A percentile compares a stretch with the other conserved stretches of the same genome.
These are phyloP conservation scores for Melanotaenia duboulayi DNA, from an alignment of 2,113 vertebrate species.

Conservation along the genomic window DNA sequence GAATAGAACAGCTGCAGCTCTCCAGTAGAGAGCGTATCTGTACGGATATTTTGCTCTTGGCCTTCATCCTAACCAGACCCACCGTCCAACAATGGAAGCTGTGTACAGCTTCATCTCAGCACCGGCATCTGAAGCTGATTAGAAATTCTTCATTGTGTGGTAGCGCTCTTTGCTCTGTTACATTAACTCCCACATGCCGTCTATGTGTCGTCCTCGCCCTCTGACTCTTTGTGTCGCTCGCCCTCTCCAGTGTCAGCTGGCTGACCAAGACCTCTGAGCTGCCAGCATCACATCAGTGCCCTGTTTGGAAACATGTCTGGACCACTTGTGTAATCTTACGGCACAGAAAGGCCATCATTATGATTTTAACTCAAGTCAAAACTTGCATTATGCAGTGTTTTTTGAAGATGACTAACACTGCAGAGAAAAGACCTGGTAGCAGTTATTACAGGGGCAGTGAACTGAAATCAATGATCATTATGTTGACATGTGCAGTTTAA, in stretches of 20 bases:
- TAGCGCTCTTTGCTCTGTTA: conserved; percentile 46
- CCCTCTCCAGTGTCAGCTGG: conserved; percentile 31
- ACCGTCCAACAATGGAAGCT: conserved; percentile 50
- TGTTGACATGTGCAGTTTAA: not conserved
- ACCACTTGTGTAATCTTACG: conserved; percentile 59
- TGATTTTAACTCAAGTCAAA: conserved; percentile 32
- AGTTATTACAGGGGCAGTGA: not conserved
- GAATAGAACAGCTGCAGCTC: conserved; percentile 73
- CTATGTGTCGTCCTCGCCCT: conserved; percentile 1
- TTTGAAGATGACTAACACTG: conserved; percentile 33
- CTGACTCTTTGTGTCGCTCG: conserved; percentile 16
- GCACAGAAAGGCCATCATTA: conserved; percentile 51
- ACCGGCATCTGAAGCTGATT: conserved; percentile 58
- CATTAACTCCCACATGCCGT: conserved; percentile 38
- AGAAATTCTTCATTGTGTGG: conserved; percentile 63
- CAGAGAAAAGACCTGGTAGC: conserved; percentile 15
- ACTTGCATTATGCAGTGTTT: conserved; percentile 38
- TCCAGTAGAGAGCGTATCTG: conserved; percentile 33
- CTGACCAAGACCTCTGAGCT: conserved; percentile 20
- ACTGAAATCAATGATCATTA: not conserved
- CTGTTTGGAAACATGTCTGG: conserved; percentile 64
- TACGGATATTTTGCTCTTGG: conserved; percentile 50
- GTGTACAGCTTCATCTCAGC: conserved; percentile 48
- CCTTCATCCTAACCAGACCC: conserved; percentile 43
- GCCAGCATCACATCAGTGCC: conserved; percentile 34